These are phyloP conservation scores for Stenodera caucasica DNA, from an alignment of 2,888 invertebrate genomes.

Conservation along the genomic window DNA sequence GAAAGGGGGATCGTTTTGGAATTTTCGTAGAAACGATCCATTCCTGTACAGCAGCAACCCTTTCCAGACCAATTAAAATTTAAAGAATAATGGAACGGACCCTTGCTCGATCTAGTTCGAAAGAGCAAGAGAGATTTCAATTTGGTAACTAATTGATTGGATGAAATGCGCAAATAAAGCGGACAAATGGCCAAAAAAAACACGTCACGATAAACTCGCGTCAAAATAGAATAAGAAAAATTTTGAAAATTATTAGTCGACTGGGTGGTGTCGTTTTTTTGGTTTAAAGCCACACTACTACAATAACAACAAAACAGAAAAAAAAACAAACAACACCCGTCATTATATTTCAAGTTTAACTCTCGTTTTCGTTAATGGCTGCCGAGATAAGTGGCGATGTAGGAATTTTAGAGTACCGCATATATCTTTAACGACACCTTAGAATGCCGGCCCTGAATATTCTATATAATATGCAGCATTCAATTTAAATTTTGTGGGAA, in stretches of 20 bases:
- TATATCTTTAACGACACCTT: constrained; percentile 51
- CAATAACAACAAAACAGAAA: constrained; percentile 25
- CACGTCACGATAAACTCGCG: neutral
- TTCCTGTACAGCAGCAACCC: constrained; percentile 31
- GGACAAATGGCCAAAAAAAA: neutral
- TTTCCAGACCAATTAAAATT: constrained; percentile 39
- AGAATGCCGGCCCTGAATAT: constrained; percentile 51
- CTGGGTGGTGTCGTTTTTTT: constrained; percentile 8
- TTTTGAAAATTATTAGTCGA: neutral
- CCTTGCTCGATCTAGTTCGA: neutral
- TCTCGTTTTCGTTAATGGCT: constrained; percentile 51
- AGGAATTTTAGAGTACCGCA: constrained; percentile 48
- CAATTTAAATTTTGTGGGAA: constrained; percentile 53
- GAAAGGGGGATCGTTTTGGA: constrained; percentile 18
- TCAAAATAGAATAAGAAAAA: neutral
- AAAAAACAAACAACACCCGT: constrained; percentile 24
- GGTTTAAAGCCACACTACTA: constrained; percentile 20
- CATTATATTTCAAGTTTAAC: constrained; percentile 42
- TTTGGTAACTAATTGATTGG: neutral
- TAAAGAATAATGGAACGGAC: constrained; percentile 33
- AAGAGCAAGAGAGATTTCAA: neutral
- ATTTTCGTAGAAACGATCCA: constrained; percentile 22
- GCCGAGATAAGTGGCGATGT: constrained; percentile 46
- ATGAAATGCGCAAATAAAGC: neutral
- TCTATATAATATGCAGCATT: constrained; percentile 53